Evolutionary conservation across 2,888 invertebrate genomes (phyloP), one percentile per base, ranked within the genome.

Genomic region (Aphidoletes aphidimyza): DNA sequence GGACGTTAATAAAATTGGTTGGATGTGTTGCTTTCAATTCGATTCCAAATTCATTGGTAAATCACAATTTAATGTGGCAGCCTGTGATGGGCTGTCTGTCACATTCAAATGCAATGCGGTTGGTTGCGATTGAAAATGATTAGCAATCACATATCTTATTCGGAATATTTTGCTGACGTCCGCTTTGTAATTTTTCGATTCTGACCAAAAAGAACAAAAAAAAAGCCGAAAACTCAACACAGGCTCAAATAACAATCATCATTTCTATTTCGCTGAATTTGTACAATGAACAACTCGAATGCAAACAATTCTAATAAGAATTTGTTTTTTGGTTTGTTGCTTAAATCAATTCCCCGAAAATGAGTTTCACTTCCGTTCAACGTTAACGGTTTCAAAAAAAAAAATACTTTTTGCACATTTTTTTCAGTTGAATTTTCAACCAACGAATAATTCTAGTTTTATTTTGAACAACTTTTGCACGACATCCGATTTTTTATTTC

Each of bases 221-320:
- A 54, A 54, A 54, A 54, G n/a, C n/a, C n/a, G n/a, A 54, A 54
- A 47, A 17, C 6, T 17, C 8, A 47, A 9, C 8, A 47, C 9
- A 47, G 47, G 47, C 9, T 47, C 47, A 22, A 69, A 54, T 30
- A 30, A 30, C 69, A 30, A 69, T 69, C 30, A 69, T 30, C 69
- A 30, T 30, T 30, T 69, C 30, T 69, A 69, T 69, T 69, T 69
- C 69, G 69, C 69, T 69, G 69, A 34, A 69, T 14, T n/a, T 69
- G 17, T 69, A 9, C 69, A 69, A 69, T 19, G n/a, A 26, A 6
- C 69, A 69, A 17, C 34, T 30, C 30, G 69, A 69, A n/a, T 69
- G 69, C 14, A 2, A 69, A 34, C 69, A 69, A 34, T 69, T 69
- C 14, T 69, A 30, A 30, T 69, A 11, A 14, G 30, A 30, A 30